phyloP scores from a whole-genome alignment of 1,140 invertebrate species.

The Cotesia typhae region DNA sequence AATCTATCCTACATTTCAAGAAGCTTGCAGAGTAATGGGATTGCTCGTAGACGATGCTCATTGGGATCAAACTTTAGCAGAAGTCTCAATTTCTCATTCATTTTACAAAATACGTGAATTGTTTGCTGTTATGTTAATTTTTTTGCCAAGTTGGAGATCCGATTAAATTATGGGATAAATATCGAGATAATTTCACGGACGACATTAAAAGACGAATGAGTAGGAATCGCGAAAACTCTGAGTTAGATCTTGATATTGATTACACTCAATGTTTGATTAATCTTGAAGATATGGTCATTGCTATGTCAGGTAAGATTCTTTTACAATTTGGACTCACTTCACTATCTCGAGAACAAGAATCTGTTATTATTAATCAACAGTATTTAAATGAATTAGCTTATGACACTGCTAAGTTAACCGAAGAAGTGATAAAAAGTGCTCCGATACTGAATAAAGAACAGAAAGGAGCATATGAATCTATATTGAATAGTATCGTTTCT shows the following conservation, averaged over 20 bases:
- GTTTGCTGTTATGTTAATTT: too few relatives aligned
- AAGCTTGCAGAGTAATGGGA: too few relatives aligned
- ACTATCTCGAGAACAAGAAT: background rate
- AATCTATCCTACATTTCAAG: too few relatives aligned
- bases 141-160: too few relatives aligned
- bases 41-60: too few relatives aligned
- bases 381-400: constrained; percentile 13
- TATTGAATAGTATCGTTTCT: constrained; percentile 10
- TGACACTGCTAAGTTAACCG: background rate
- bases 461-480: constrained; percentile 26
- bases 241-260: background rate
- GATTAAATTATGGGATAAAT: too few relatives aligned
- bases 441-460: constrained; percentile 31
- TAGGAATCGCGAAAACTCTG: too few relatives aligned
- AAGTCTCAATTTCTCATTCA: too few relatives aligned
- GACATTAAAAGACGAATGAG: too few relatives aligned
- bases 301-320: constrained; percentile 21
- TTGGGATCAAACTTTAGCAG: too few relatives aligned
- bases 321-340: background rate
- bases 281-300: constrained; percentile 22
- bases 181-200: too few relatives aligned
- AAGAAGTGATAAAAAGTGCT: constrained; percentile 25
- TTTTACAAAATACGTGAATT: too few relatives aligned
- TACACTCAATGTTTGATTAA: constrained; percentile 13
- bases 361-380: constrained; percentile 8